phyloP scores from a whole-genome alignment of 2,113 vertebrate genomes.

The Atherinomorus stipes region DNA sequence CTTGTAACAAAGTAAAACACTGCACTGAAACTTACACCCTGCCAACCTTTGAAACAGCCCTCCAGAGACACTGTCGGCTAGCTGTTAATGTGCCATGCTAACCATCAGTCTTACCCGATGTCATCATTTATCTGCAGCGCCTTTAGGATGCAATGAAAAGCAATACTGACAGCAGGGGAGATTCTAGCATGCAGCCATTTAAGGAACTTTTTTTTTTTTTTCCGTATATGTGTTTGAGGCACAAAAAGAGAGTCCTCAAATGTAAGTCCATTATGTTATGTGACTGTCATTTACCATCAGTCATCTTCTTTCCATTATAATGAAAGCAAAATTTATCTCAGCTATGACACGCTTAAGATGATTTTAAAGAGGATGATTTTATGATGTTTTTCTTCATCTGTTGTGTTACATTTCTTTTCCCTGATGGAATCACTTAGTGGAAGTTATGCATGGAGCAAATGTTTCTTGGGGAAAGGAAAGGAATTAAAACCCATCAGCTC shows the following conservation, averaged over 20 bases:
- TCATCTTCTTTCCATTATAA: neutral
- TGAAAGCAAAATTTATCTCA: conserved; percentile 7
- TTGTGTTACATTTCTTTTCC: no score
- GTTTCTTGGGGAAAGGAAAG: no score
- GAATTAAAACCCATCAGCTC: no score
- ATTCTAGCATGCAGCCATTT: conserved; percentile 1
- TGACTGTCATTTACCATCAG: conserved; percentile 9
- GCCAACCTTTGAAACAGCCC: conserved; percentile 43
- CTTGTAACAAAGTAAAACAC: conserved; percentile 19
- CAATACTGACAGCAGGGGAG: conserved; percentile 14
- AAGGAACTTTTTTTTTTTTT: conserved; percentile 5
- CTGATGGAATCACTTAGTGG: no score
- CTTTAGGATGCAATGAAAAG: conserved; percentile 29
- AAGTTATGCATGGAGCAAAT: no score
- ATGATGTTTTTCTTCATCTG: neutral
- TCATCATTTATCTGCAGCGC: conserved; percentile 24
- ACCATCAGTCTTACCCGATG: conserved; percentile 23
- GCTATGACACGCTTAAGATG: neutral
- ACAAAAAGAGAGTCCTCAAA: conserved; percentile 3
- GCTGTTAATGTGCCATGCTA: conserved; percentile 13
- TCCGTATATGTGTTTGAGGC: conserved; percentile 16
- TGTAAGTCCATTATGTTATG: conserved; percentile 20
- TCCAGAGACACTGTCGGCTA: conserved; percentile 24
- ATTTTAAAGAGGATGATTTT: neutral
- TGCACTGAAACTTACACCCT: conserved; percentile 43